A percentile compares a stretch with the other conserved stretches of the same genome.
These are phyloP conservation scores for Alitta virens DNA, from an alignment of 2,888 invertebrate genomes.

Conservation along the genomic window DNA sequence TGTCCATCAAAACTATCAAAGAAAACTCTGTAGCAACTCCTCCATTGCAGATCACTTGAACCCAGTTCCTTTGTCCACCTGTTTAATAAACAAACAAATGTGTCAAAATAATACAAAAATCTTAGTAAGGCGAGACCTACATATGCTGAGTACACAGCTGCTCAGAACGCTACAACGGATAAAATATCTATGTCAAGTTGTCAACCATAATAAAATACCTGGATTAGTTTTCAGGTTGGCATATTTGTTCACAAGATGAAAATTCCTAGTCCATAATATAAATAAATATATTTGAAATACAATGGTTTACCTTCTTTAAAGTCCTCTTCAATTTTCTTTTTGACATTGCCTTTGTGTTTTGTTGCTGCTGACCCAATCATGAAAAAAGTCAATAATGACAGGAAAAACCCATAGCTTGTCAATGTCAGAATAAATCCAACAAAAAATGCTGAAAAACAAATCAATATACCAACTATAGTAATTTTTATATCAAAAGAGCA, in stretches of 20 bases:
- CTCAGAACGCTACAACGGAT: not conserved
- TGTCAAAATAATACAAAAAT: too few relatives aligned
- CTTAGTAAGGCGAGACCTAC: too few relatives aligned
- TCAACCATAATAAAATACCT: too few relatives aligned
- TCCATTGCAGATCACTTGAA: conserved; percentile 85
- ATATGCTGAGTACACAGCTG: too few relatives aligned
- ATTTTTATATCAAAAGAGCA: too few relatives aligned
- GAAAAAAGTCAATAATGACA: conserved; percentile 74
- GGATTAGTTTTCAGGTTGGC: too few relatives aligned
- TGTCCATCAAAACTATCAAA: conserved; percentile 73
- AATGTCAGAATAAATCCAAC: conserved; percentile 77
- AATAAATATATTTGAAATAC: not conserved
- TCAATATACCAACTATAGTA: too few relatives aligned
- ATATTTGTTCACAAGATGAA: too few relatives aligned
- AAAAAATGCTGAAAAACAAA: conserved; percentile 38
- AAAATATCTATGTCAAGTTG: too few relatives aligned
- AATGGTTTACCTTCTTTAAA: conserved; percentile 74
- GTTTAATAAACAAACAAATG: too few relatives aligned
- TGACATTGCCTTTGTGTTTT: conserved; percentile 65
- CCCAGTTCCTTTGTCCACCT: conserved; percentile 78
- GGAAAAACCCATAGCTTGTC: conserved; percentile 74
- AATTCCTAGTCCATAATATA: too few relatives aligned
- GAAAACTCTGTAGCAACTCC: conserved; percentile 82
- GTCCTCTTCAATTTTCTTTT: conserved; percentile 70
- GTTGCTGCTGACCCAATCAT: conserved; percentile 78